phyloP scores from a whole-genome alignment of 2,888 invertebrate species.

The Epirrhoe alternata region DNA sequence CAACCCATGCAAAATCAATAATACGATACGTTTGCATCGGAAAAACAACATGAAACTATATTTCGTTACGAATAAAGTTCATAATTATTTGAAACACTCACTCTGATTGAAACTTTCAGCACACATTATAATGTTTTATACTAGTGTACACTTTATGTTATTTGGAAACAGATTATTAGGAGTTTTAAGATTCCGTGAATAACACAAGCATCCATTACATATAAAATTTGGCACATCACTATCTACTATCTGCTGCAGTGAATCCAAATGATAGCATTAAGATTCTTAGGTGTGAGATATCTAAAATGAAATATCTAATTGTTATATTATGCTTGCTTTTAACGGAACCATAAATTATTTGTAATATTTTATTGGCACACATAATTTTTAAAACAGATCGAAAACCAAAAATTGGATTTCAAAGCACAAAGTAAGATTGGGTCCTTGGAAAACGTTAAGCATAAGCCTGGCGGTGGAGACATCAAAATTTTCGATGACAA shows the following conservation, averaged over 20 bases:
- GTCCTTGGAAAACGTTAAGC: slow-evolving; percentile 95
- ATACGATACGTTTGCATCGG: slow-evolving; percentile 35
- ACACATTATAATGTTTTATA: slow-evolving; percentile 11
- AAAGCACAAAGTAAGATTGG: slow-evolving; percentile 97
- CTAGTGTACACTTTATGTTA: neutral
- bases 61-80: slow-evolving; percentile 9
- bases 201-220: neutral
- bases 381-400: slow-evolving; percentile 88
- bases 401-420: slow-evolving; percentile 95
- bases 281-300: too few species aligned
- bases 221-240: neutral
- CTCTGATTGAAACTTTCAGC: slow-evolving; percentile 20
- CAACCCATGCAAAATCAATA: slow-evolving; percentile 44
- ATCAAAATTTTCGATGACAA: slow-evolving; percentile 97
- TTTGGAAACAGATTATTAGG: neutral
- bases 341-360: slow-evolving; percentile 45
- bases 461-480: slow-evolving; percentile 96
- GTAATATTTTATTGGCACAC: slow-evolving; percentile 67
- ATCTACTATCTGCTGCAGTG: neutral
- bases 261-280: too few species aligned
- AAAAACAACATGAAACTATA: slow-evolving; percentile 27
- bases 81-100: slow-evolving; percentile 16
- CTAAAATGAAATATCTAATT: neutral
- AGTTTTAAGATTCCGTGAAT: slow-evolving; percentile 19
- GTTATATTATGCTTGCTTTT: slow-evolving; percentile 21